A percentile compares a stretch with the other conserved stretches of the same genome.
These are phyloP conservation scores for Elephas maximus DNA, from an alignment of 2,113 vertebrate genomes.

Conservation along the genomic window DNA sequence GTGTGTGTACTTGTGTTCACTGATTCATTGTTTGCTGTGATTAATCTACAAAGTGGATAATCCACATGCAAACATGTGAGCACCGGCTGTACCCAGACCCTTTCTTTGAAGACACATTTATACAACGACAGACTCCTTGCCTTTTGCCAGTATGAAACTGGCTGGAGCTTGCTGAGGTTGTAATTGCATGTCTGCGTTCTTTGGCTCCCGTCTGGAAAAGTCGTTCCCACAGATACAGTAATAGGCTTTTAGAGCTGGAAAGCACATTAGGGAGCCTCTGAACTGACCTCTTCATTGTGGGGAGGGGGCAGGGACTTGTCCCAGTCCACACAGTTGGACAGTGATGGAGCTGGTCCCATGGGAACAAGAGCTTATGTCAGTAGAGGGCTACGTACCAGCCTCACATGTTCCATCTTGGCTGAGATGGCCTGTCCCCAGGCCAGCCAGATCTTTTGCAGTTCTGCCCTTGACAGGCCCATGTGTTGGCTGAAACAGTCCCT, in stretches of 20 bases:
- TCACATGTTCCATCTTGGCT: not conserved
- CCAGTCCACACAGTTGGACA: not conserved
- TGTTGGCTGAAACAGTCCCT: not conserved
- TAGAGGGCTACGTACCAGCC: not conserved
- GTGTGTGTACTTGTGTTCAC: not conserved
- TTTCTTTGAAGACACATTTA: not conserved
- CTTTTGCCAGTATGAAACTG: not conserved
- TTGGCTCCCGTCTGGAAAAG: constrained; percentile 48
- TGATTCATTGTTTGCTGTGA: not conserved
- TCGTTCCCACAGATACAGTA: not conserved
- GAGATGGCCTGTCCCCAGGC: not conserved
- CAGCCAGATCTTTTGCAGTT: not conserved
- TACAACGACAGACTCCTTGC: not conserved
- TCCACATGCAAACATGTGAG: not conserved
- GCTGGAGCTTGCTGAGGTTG: not conserved
- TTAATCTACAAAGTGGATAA: not conserved
- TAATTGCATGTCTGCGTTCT: not conserved
- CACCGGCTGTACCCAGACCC: not conserved
- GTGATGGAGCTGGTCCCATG: not conserved
- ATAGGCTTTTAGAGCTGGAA: not conserved
- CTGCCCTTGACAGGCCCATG: not conserved
- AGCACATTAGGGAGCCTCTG: not conserved
- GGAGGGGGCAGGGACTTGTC: not conserved
- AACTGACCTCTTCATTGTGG: not conserved
- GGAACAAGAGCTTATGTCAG: not conserved